Conservation (phyloP, 1,140 invertebrate species). For the Pogonomyrmex barbatus region DNA sequence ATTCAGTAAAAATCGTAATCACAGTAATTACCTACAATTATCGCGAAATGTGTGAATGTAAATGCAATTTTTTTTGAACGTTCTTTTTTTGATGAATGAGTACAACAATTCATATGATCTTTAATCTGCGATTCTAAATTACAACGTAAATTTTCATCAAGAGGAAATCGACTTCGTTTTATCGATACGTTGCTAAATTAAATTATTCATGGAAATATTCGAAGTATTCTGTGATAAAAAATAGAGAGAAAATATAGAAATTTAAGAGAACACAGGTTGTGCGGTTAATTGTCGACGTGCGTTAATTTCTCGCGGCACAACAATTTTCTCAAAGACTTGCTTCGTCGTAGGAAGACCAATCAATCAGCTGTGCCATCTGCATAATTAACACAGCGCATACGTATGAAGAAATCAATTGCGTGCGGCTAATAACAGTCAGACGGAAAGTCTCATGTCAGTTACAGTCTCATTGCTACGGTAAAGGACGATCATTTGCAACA, state of each 20-base stretch:
- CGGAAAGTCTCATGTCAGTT: constrained; percentile 14
- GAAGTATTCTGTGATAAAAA: too few relatives aligned
- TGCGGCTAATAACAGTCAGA: constrained; percentile 20
- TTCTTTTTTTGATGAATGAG: constrained; percentile 5
- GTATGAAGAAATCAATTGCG: constrained; percentile 34
- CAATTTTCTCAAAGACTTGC: background rate
- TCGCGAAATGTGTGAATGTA: background rate
- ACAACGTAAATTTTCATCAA: constrained; percentile 8
- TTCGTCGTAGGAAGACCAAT: background rate
- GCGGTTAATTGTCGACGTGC: constrained; percentile 1
- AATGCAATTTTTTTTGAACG: constrained; percentile 9
- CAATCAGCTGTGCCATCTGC: constrained; percentile 34
- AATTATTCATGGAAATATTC: too few relatives aligned
- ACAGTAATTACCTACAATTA: background rate
- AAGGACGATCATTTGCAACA: constrained; percentile 18
- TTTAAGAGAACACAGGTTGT: background rate
- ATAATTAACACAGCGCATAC: constrained; percentile 20
- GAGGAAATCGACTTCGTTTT: background rate
- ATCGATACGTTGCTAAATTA: too few relatives aligned
- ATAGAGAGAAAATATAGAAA: background rate
- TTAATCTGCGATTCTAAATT: background rate
- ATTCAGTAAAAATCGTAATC: background rate
- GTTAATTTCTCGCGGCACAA: background rate
- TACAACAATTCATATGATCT: background rate
- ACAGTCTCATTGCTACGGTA: constrained; percentile 24